Conservation (phyloP, 2,113 vertebrate genomes). For the Solenodon paradoxus region DNA sequence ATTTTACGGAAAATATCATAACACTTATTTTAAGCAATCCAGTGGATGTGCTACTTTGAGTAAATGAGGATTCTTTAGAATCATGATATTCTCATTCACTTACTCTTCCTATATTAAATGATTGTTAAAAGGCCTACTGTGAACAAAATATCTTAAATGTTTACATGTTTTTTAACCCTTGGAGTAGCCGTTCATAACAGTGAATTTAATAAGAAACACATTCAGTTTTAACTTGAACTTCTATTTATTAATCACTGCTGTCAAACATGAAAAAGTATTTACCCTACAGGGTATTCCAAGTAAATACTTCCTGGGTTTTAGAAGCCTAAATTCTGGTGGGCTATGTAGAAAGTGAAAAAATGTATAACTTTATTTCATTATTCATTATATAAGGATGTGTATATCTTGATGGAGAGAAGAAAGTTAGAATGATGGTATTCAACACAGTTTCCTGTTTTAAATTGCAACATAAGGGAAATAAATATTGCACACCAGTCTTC, state of each 20-base stretch:
- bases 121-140: not conserved
- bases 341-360: not conserved
- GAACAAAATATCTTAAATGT: not conserved
- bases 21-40: not conserved
- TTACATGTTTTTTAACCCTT: not conserved
- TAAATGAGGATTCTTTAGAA: not conserved
- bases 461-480: constrained; percentile 60
- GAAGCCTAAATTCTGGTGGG: constrained; percentile 14
- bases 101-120: not conserved
- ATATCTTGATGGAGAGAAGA: not conserved
- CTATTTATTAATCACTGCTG: not conserved
- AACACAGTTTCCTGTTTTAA: constrained; percentile 39
- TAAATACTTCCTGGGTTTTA: not conserved
- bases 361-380: not conserved
- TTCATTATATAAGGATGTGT: not conserved
- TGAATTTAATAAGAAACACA: not conserved
- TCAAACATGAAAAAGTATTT: constrained; percentile 31
- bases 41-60: not conserved
- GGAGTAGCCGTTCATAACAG: not conserved
- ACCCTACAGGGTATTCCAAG: not conserved
- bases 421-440: not conserved
- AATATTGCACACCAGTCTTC: constrained; percentile 34
- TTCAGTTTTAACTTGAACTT: not conserved
- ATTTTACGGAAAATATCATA: not conserved
- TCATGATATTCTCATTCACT: not conserved